These are phyloP conservation scores for Caenorhabditis becei DNA, from an alignment of 2,888 invertebrate species.

Conservation along the genomic window DNA sequence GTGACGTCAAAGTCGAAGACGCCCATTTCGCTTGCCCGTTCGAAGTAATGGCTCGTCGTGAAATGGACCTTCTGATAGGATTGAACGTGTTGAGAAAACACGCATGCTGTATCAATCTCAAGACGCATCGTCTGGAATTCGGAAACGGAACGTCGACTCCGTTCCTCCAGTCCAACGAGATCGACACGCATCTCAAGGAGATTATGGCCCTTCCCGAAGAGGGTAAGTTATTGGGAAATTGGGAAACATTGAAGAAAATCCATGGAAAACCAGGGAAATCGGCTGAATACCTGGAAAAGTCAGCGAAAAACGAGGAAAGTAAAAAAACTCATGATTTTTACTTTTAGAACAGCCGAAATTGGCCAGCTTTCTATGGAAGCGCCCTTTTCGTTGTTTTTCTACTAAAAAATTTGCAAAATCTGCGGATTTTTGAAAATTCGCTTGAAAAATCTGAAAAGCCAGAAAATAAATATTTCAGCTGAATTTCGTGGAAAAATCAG, in stretches of 20 bases:
- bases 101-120: conserved; percentile 92
- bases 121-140: conserved; percentile 51
- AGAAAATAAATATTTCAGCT: too few species aligned
- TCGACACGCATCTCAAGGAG: conserved; percentile 53
- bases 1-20: conserved; percentile 93
- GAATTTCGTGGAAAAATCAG: too few species aligned
- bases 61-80: conserved; percentile 98
- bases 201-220: conserved; percentile 51
- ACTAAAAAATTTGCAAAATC: too few species aligned
- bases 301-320: too few species aligned
- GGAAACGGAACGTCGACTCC: conserved; percentile 59
- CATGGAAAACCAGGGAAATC: too few species aligned
- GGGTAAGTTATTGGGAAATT: neutral
- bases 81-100: conserved; percentile 90
- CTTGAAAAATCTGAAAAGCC: too few species aligned
- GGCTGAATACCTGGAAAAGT: neutral
- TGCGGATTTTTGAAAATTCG: too few species aligned
- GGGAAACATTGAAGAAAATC: too few species aligned
- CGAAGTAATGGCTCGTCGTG: conserved; percentile 95
- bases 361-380: too few species aligned
- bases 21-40: conserved; percentile 96
- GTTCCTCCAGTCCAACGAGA: conserved; percentile 57
- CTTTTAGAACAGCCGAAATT: too few species aligned
- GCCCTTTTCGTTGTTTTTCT: too few species aligned
- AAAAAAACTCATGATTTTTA: too few species aligned